These are phyloP conservation scores for Platysternon megacephalum DNA, from an alignment of 2,113 vertebrate species.

Conservation along the genomic window DNA sequence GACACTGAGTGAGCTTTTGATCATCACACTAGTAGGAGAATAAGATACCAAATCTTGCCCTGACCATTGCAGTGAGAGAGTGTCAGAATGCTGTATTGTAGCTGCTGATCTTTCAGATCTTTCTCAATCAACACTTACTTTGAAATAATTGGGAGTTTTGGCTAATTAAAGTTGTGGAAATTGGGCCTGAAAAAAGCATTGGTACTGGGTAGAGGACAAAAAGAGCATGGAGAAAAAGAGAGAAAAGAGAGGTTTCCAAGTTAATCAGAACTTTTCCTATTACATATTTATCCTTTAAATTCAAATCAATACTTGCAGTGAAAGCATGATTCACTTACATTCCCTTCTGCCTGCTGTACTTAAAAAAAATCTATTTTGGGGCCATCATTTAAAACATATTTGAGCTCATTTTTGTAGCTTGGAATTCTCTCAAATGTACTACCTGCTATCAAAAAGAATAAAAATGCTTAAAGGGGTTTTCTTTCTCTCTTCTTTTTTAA, in stretches of 20 bases:
- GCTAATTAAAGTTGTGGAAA: not conserved
- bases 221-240: not conserved
- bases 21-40: not conserved
- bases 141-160: not conserved
- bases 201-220: not conserved
- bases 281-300: not conserved
- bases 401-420: not conserved
- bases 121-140: not conserved
- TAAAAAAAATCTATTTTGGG: not conserved
- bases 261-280: not conserved
- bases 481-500: not conserved
- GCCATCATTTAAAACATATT: not conserved
- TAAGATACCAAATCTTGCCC: not conserved
- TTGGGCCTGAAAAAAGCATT: not conserved
- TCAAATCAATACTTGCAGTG: not conserved
- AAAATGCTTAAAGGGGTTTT: not conserved
- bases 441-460: not conserved
- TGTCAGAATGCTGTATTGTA: not conserved
- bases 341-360: rapidly evolving
- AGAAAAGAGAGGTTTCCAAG: not conserved
- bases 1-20: not conserved
- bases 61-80: not conserved
- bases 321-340: not conserved
- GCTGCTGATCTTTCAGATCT: not conserved
- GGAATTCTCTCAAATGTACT: not conserved